Evolutionary conservation across 2,797 vertebrate species (phyloP).

Genomic region (Malacoraja senta): DNA sequence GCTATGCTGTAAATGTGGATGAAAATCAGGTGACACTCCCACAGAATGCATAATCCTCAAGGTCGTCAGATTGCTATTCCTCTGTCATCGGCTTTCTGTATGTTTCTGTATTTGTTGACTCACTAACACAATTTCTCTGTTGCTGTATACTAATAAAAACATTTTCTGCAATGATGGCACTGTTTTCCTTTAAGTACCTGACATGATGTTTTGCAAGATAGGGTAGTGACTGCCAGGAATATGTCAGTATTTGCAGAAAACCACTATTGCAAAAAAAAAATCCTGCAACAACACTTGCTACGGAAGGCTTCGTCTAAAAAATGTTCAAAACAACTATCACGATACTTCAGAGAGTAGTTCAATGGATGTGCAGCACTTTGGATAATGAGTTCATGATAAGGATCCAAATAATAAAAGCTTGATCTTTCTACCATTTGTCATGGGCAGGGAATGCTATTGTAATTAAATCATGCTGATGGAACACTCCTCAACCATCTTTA

Average conservation of each 20-base stretch:
- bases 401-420: not conserved
- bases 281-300: not conserved
- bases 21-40: slow-evolving; percentile 15
- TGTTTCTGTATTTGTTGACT: slow-evolving; percentile 26
- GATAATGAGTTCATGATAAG: not conserved
- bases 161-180: slow-evolving; percentile 3
- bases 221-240: not conserved
- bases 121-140: slow-evolving; percentile 10
- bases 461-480: not conserved
- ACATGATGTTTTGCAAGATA: slow-evolving; percentile 12
- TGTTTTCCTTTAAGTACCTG: slow-evolving; percentile 14
- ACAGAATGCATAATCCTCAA: not conserved
- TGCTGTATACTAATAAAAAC: slow-evolving; percentile 33
- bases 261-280: not conserved
- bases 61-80: not conserved
- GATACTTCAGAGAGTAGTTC: not conserved
- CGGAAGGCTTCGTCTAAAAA: not conserved
- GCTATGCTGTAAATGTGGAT: not conserved
- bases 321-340: not conserved
- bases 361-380: not conserved
- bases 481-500: not conserved
- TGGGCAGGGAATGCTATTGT: not conserved
- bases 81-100: slow-evolving; percentile 32
- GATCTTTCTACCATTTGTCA: not conserved
- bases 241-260: not conserved